These are phyloP conservation scores for Rhogogaster chlorosoma DNA, from an alignment of 2,888 invertebrate genomes.

Conservation along the genomic window DNA sequence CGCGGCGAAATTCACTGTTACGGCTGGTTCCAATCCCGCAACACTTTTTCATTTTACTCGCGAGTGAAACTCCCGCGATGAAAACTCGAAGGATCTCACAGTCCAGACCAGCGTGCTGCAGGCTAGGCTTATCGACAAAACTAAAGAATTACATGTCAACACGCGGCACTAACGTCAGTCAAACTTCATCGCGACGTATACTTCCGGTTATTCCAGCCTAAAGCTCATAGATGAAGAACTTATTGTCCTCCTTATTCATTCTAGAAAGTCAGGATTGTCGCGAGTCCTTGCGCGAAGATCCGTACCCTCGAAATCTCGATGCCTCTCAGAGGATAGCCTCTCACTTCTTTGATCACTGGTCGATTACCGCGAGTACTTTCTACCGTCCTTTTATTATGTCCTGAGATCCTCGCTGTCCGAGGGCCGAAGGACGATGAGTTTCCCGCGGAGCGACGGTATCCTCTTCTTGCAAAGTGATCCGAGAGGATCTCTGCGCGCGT, in stretches of 20 bases:
- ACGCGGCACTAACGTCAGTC: constrained; percentile 25
- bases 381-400: neutral
- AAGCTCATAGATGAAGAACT: neutral
- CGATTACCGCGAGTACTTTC: neutral
- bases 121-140: constrained; percentile 22
- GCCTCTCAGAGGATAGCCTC: neutral
- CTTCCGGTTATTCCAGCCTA: neutral
- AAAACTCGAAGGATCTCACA: neutral
- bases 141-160: neutral
- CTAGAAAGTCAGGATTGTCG: neutral
- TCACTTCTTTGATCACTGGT: neutral
- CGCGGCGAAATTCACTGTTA: neutral
- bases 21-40: neutral
- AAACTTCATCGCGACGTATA: neutral
- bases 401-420: constrained; percentile 29
- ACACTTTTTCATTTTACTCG: neutral
- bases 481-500: constrained; percentile 15
- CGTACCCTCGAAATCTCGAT: neutral
- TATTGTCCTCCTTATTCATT: neutral
- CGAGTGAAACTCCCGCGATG: neutral
- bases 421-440: neutral
- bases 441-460: neutral
- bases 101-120: neutral
- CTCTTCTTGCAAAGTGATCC: constrained; percentile 15
- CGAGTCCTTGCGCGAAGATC: neutral